Conservation (phyloP, 2,888 invertebrate genomes). For the Myopa testacea region DNA sequence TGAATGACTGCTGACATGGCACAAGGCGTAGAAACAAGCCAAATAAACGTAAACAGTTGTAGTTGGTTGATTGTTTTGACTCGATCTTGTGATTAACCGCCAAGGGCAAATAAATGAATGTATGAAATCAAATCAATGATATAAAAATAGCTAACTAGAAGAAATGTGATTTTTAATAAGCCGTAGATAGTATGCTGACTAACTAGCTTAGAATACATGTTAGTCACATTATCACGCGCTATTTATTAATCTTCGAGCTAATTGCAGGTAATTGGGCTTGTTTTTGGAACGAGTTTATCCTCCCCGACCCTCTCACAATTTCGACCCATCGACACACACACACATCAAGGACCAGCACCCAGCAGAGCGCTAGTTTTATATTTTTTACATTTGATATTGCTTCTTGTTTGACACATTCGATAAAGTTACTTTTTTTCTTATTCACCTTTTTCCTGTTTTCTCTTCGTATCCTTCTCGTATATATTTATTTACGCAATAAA, state of each 20-base stretch:
- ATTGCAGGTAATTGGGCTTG: too few species aligned
- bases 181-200: background rate
- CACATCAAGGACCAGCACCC: too few species aligned
- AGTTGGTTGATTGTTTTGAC: background rate
- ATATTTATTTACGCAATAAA: background rate
- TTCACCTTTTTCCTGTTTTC: background rate
- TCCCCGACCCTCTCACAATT: too few species aligned
- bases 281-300: too few species aligned
- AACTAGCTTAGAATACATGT: background rate
- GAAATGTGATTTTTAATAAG: background rate
- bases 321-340: too few species aligned
- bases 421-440: background rate
- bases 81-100: background rate
- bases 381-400: background rate
- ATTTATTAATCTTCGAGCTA: background rate
- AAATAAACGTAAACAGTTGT: background rate
- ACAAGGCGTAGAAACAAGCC: background rate
- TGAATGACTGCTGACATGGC: constrained; percentile 9
- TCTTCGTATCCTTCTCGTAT: background rate
- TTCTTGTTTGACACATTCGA: background rate
- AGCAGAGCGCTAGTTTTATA: background rate
- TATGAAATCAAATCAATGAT: background rate
- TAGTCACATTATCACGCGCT: background rate
- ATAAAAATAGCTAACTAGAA: background rate
- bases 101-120: constrained; percentile 8